A percentile compares a stretch with the other conserved stretches of the same genome.
Conservation (phyloP, 1,140 invertebrate genomes). For the Prorops nasuta region DNA sequence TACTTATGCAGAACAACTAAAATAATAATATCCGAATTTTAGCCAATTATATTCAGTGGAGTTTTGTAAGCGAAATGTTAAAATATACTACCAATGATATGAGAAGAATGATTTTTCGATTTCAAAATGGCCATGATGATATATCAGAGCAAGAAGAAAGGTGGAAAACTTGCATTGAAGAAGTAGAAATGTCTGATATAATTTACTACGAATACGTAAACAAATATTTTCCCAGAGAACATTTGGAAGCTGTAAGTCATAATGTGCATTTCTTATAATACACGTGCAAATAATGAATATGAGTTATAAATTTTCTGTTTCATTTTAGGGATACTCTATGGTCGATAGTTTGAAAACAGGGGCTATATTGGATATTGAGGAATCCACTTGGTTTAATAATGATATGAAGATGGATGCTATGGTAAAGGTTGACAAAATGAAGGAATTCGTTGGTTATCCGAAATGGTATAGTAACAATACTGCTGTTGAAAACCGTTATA, state of each 20-base stretch:
- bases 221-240: background rate
- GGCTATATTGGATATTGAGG: conserved; percentile 56
- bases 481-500: conserved; percentile 46
- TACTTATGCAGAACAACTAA: no score
- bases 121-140: background rate
- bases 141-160: background rate
- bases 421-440: conserved; percentile 59
- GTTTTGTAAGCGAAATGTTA: background rate
- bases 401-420: conserved; percentile 56
- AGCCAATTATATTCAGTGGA: background rate
- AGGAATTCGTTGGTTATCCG: conserved; percentile 64
- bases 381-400: conserved; percentile 62
- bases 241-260: background rate
- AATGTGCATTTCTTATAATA: no score
- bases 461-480: conserved; percentile 59
- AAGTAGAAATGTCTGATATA: background rate
- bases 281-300: no score
- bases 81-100: background rate
- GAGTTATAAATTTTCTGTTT: no score
- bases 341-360: conserved; percentile 58
- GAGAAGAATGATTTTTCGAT: background rate
- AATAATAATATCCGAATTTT: background rate
- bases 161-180: conserved; percentile 2
- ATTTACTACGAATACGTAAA: conserved; percentile 3
- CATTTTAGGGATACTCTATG: conserved; percentile 47